These are phyloP conservation scores for Argyra leucocephala DNA, from an alignment of 2,888 invertebrate species.

Conservation along the genomic window DNA sequence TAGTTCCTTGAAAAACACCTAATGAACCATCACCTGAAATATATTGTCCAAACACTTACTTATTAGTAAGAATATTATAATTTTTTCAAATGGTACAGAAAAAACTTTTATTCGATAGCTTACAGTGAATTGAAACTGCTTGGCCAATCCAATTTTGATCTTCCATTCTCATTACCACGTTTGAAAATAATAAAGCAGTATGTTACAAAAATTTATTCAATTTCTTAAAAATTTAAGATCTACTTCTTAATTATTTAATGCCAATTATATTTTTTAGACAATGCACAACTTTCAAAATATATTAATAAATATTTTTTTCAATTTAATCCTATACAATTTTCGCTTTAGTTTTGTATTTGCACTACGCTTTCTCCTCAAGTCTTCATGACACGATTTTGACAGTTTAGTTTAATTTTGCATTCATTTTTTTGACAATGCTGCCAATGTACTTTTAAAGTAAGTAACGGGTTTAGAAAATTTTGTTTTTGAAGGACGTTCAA, in stretches of 20 bases:
- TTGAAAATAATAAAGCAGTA: not conserved
- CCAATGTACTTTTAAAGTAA: not conserved
- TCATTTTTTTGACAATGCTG: not conserved
- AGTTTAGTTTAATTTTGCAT: not conserved
- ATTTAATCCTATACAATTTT: too few species aligned
- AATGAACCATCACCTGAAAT: conserved; percentile 52
- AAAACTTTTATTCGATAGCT: conserved; percentile 24
- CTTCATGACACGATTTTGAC: not conserved
- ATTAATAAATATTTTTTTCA: not conserved
- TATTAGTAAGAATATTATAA: not conserved
- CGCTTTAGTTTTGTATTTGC: not conserved
- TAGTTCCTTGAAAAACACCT: conserved; percentile 69
- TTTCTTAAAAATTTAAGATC: too few species aligned
- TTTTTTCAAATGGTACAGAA: not conserved
- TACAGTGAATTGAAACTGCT: conserved; percentile 68
- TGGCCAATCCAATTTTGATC: conserved; percentile 54
- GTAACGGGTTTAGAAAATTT: too few species aligned
- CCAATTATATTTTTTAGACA: not conserved
- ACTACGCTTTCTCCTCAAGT: not conserved
- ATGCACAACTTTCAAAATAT: not conserved
- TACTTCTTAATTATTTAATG: too few species aligned
- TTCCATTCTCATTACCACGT: not conserved
- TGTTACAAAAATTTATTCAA: not conserved
- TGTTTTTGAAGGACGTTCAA: too few species aligned
- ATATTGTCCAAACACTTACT: too few species aligned